Evolutionary conservation across 2,113 vertebrate genomes (phyloP), one percentile per base, ranked within the genome.

Genomic region (Poeciliopsis occidentalis): DNA sequence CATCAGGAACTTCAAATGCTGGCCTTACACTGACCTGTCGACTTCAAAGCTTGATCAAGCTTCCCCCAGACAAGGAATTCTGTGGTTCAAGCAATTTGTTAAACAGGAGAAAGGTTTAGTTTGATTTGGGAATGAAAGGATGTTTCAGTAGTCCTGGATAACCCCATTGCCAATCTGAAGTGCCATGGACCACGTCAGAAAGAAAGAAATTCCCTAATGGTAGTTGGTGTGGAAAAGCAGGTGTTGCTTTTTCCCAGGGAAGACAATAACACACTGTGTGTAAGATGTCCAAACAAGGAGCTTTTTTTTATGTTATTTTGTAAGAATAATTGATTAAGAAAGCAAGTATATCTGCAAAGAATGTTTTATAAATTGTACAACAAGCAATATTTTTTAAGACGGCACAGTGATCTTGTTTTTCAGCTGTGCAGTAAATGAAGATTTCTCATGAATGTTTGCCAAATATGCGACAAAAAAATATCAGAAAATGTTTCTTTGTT

Each of bases 31-130:
- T 95, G 94, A 94, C 93, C 92, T 89, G 83, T 66, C 84, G 67
- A 93, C 93, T 92, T 94, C 92, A 95, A 93, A 94, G 94, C 86
- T 73, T 81, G 85, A 92, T 89, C 87, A 85, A 89, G 84, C 77
- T 77, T 92, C 91, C 81, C 75, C 85, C 83, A 91, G 90, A 93
- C 92, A 88, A 87, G 90, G 75, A 89, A 87, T 85, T 87, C 85
- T 85, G 81, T 89, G 88, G 83, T 88, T 90, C 81, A 87, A 77
- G 85, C 91, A 91, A 93, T 93, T 92, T 93, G 92, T 94, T 91
- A 77, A 92, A 94, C 90, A 89, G 92, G 87, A 84, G 75, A 85
- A 81, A 87, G 91, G 86, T 91, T 93, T 93, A 92, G 87, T 81
- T 81, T 88, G 88, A 92, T 89, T 92, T 82, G 72, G 81, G 74